Base-by-base conservation (phyloP, 2,113 vertebrate species). In the Otus sunia region DNA sequence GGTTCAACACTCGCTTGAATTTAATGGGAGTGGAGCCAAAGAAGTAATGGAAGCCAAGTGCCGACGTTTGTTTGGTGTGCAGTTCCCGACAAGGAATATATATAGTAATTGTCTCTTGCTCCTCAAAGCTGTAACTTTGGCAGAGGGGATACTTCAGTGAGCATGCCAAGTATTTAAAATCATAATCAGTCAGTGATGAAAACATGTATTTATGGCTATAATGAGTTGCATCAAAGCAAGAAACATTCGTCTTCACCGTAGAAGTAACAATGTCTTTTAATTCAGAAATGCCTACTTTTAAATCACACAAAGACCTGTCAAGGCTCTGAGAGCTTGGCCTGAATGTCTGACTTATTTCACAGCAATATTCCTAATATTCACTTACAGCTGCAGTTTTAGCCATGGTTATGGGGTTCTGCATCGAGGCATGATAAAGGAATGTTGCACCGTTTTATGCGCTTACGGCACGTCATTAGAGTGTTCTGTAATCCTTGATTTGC, bases 41-140 rank as follows among this genome's bases (percentile, higher is more conserved):
- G 74, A 22, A 87, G 69, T 88, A 93, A 96, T 81, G 85, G 68
- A 72, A 97, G 97, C 96, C 97, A 97, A 98, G 95, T 27, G 75
- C 59, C 3, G 34, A 32, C 52, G 67, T 87, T 95, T 75, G 88
- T 85, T 95, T 96, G 96, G 86, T 52, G 86, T 2, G 6, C 59
- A 15, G 58, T 67, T 94, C 96, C 95, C n/a, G 29, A 95, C 55
- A 27, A 97, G 92, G 78, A 89, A 90, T 75, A 79, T 45, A 69
- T 25, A 73, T 58, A 85, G 95, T 43, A 53, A 96, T 97, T 97
- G 89, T 95, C 94, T 97, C 97, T 29, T 94, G 58, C 95, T 97
- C 94, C 95, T 97, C 92, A 86, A 74, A 88, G 85, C 91, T 94
- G 68, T 67, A 80, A 53, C 80, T 97, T 74, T 96, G 95, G 95